phyloP scores from a whole-genome alignment of 2,888 invertebrate genomes.

The Suillia variegata region DNA sequence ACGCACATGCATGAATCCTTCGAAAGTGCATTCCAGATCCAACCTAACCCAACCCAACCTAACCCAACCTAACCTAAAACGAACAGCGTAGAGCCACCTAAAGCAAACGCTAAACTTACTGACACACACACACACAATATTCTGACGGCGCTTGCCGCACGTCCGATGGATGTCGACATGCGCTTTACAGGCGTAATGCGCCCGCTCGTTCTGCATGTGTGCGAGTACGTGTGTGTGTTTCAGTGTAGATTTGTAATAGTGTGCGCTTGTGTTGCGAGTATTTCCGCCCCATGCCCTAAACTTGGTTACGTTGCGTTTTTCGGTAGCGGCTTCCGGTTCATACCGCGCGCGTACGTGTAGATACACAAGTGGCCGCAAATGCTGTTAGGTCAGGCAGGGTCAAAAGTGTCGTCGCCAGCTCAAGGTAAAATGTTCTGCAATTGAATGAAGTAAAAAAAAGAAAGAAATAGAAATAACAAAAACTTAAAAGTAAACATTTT shows the following conservation, averaged over 20 bases:
- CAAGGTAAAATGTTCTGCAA: no score
- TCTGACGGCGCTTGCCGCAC: background rate
- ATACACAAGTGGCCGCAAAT: background rate
- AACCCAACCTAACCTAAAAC: background rate
- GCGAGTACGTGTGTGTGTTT: background rate
- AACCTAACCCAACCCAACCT: background rate
- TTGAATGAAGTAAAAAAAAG: background rate
- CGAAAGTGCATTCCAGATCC: background rate
- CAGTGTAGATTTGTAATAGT: no score
- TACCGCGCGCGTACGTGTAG: no score
- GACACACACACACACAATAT: background rate
- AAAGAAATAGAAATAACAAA: background rate
- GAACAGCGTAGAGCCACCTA: no score
- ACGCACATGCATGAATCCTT: background rate
- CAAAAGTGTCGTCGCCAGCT: background rate
- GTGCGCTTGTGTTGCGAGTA: background rate
- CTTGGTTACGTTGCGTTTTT: no score
- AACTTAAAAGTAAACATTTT: no score
- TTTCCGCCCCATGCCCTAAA: no score
- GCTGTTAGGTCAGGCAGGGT: conserved; percentile 1
- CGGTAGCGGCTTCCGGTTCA: no score
- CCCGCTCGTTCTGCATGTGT: no score
- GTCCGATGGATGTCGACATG: background rate
- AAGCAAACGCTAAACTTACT: background rate
- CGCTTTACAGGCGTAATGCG: background rate